Conservation (phyloP, 2,888 invertebrate species). For the Leptopilina drosophilae region DNA sequence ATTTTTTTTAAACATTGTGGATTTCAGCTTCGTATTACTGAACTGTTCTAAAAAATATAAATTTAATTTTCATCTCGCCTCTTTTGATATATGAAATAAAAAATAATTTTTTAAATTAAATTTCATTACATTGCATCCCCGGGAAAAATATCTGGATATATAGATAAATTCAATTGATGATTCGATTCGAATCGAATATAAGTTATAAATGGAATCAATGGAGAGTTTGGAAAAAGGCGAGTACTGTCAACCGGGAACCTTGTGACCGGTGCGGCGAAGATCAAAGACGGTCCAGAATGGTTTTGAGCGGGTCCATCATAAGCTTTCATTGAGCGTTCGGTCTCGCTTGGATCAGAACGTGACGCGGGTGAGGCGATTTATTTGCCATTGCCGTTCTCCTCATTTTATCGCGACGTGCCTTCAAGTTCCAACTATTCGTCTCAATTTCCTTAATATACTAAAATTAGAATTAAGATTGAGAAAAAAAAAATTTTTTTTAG, state of each 20-base stretch:
- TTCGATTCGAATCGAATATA: slow-evolving; percentile 56
- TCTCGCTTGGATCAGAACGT: slow-evolving; percentile 73
- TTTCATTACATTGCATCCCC: too few species aligned
- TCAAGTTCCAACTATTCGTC: slow-evolving; percentile 51
- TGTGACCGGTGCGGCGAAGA: slow-evolving; percentile 70
- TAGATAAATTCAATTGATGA: slow-evolving; percentile 36
- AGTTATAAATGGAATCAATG: slow-evolving; percentile 47
- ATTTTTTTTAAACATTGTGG: too few species aligned
- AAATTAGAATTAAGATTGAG: slow-evolving; percentile 5
- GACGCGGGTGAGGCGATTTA: slow-evolving; percentile 76
- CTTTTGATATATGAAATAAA: too few species aligned
- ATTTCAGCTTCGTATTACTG: too few species aligned
- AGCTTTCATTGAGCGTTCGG: slow-evolving; percentile 71
- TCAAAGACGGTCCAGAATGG: slow-evolving; percentile 71
- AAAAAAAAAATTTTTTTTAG: too few species aligned
- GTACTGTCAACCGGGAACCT: slow-evolving; percentile 65
- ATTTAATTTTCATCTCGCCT: too few species aligned
- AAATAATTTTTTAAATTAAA: too few species aligned
- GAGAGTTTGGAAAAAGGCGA: slow-evolving; percentile 48
- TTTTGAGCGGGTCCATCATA: slow-evolving; percentile 73
- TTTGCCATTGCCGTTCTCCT: slow-evolving; percentile 75
- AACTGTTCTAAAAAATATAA: too few species aligned
- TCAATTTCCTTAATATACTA: slow-evolving; percentile 40
- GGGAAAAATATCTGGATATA: not conserved
- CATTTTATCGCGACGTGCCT: slow-evolving; percentile 75